Percentiles rank a stretch among this genome's conserved stretches.
Evolutionary conservation across 2,113 vertebrate species (phyloP).

Genomic region (Hucho hucho): DNA sequence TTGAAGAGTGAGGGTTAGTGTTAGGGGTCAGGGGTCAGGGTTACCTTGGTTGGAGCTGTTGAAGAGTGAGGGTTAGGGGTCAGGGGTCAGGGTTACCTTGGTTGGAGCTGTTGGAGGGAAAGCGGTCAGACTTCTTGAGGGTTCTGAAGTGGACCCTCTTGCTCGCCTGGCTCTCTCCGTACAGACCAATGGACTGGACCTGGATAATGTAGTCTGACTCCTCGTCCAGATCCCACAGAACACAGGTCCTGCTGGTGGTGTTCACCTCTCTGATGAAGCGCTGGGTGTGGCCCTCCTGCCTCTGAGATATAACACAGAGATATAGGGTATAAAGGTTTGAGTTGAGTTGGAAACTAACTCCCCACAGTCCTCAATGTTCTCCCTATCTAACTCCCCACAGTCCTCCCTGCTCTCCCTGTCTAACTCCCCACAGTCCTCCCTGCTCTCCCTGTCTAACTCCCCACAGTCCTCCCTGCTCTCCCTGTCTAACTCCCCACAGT

Average conservation of each 20-base stretch:
- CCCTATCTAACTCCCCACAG: too few species aligned
- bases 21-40: too few species aligned
- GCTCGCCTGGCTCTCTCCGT: conserved; percentile 93
- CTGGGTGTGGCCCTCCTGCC: conserved; percentile 91
- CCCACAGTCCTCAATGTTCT: too few species aligned
- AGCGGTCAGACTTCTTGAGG: conserved; percentile 88
- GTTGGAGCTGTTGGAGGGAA: conserved; percentile 92
- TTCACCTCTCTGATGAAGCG: conserved; percentile 97
- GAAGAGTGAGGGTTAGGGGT: too few species aligned
- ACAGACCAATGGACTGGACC: conserved; percentile 91
- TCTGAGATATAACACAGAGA: conserved; percentile 67
- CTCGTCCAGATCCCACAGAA: conserved; percentile 95
- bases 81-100: conserved; percentile 78
- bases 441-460: too few species aligned
- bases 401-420: too few species aligned
- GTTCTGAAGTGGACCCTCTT: conserved; percentile 91
- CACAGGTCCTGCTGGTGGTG: conserved; percentile 92
- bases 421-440: too few species aligned
- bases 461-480: too few species aligned
- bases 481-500: too few species aligned
- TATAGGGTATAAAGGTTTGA: not conserved
- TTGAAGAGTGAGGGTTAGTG: too few species aligned
- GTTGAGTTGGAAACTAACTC: too few species aligned
- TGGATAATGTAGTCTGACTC: conserved; percentile 94
- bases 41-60: too few species aligned